phyloP scores from a whole-genome alignment of 2,888 invertebrate genomes.

The Theretra japonica region DNA sequence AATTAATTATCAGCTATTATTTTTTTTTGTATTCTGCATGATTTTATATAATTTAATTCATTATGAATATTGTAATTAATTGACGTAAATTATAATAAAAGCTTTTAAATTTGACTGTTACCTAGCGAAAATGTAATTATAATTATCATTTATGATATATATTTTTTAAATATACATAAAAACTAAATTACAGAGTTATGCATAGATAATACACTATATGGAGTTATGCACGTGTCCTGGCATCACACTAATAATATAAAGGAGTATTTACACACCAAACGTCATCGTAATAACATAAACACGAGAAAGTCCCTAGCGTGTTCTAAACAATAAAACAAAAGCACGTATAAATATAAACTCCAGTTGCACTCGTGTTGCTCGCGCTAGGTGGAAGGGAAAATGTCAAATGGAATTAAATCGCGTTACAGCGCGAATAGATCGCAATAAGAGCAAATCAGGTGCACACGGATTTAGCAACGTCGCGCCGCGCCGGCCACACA shows the following conservation, averaged over 20 bases:
- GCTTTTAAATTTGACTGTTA: not conserved
- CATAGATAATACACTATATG: too few relatives aligned
- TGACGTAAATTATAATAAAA: not conserved
- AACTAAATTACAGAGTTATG: too few relatives aligned
- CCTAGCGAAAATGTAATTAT: too few relatives aligned
- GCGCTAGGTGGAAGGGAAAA: slow-evolving; percentile 37
- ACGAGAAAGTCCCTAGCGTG: not conserved
- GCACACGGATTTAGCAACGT: slow-evolving; percentile 35
- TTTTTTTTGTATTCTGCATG: not conserved
- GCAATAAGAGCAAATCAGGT: slow-evolving; percentile 49
- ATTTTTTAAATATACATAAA: too few relatives aligned
- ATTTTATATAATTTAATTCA: not conserved
- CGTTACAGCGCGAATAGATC: slow-evolving; percentile 47
- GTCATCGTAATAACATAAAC: not conserved
- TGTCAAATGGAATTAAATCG: slow-evolving; percentile 52
- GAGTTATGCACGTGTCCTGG: not conserved
- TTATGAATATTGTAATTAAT: slow-evolving; percentile 14
- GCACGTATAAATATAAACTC: slow-evolving; percentile 12
- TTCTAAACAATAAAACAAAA: slow-evolving; percentile 10
- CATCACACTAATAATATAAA: not conserved
- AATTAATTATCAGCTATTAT: not conserved
- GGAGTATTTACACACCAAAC: not conserved
- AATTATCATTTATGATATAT: too few relatives aligned
- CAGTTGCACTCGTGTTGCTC: slow-evolving; percentile 13
- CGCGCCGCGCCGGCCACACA: slow-evolving; percentile 31